Conservation (phyloP, 2,113 vertebrate genomes). For the Riparia riparia region DNA sequence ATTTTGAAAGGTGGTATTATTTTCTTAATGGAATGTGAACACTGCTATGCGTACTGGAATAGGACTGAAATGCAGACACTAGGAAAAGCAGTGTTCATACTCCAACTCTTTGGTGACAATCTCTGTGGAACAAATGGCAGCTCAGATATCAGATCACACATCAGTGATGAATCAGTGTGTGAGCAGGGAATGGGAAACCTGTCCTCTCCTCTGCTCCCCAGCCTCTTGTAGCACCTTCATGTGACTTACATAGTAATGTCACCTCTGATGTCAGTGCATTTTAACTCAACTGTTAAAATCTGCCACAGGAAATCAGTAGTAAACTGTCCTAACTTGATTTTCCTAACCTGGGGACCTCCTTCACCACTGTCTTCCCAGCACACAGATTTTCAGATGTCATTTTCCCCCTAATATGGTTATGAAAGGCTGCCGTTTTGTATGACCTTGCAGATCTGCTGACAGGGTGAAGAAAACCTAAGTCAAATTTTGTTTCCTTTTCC, state of each 20-base stretch:
- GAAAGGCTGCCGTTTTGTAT: neutral
- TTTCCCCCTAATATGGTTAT: neutral
- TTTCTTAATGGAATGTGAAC: neutral
- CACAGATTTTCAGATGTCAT: neutral
- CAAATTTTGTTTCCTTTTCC: neutral
- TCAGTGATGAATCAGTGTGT: neutral
- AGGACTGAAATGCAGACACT: neutral
- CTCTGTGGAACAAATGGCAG: neutral
- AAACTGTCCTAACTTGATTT: conserved; percentile 1
- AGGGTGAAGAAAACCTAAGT: neutral
- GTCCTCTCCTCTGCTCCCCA: neutral
- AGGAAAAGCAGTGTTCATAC: neutral
- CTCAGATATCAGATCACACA: neutral
- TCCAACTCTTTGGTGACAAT: neutral
- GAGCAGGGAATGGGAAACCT: rapidly evolving
- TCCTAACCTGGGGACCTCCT: neutral
- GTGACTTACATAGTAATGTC: neutral
- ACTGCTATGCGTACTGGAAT: neutral
- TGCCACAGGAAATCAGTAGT: neutral
- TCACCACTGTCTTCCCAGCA: neutral
- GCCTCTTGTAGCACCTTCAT: neutral
- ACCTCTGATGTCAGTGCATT: neutral
- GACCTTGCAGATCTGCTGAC: neutral
- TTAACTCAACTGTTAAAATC: neutral
- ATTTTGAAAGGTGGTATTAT: neutral